Base-by-base conservation (phyloP, 2,888 invertebrate genomes). In the Andrena camellia region DNA sequence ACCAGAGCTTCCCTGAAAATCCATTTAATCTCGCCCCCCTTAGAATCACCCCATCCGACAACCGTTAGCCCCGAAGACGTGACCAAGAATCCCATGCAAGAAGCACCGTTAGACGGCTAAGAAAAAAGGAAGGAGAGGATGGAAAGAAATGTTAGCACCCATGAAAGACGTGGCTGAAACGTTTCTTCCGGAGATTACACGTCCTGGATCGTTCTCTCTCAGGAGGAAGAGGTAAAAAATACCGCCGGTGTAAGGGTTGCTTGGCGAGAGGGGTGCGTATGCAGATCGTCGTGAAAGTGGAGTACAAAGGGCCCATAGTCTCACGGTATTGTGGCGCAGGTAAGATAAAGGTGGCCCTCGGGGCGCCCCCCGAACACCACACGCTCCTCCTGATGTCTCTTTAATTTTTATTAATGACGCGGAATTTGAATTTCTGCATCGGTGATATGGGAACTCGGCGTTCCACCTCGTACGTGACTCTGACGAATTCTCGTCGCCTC, bases 391-490 rank as follows among this genome's bases (percentile, higher is more conserved):
- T 92, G 93, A 93, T 94, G 94, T 94, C 94, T 94, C 94, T 94
- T 94, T 94, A 94, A 94, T 94, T 94, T 94, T 94, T 94, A 94
- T 94, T 94, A 94, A 94, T 94, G 94, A 94, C 93, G 78, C 81
- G 81, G 89, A 92, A 94, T 94, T 93, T 94, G 93, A 94, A 94
- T 94, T 93, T 94, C 90, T 93, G 94, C 93, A 94, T 94, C 90
- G 86, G 90, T 93, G 94, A 94, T 94, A 94, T 94, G 94, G 94
- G 94, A 94, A 94, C 93, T 73, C 77, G 75, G 69, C 57, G 72
- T 23, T 31, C 79, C 48, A 69, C 63, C 81, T 69, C 67, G 85
- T 87, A 92, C 92, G 92, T 92, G 91, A 92, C 89, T 84, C 81
- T 84, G 88, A 81, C 83, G 76, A 57, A 72, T 67, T 62, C 33